A percentile compares a stretch with the other conserved stretches of the same genome.
phyloP scores from a whole-genome alignment of 2,113 vertebrate genomes.

The Pelmatolapia mariae region DNA sequence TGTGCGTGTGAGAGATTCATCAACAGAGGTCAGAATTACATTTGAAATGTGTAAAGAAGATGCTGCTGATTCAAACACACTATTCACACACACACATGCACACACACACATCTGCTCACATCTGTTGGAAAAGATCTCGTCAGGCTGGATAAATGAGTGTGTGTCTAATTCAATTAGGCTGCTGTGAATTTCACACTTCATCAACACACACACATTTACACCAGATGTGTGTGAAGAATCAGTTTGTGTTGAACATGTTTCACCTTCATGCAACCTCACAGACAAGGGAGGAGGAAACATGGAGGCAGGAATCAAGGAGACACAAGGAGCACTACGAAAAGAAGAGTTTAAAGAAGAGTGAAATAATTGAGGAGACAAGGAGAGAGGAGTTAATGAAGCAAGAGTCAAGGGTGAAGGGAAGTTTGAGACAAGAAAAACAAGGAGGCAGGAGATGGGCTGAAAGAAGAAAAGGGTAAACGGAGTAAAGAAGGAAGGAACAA shows the following conservation, averaged over 20 bases:
- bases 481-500: rapidly evolving
- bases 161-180: background rate
- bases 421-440: background rate
- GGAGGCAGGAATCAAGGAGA: background rate
- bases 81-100: rapidly evolving
- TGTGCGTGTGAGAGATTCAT: background rate
- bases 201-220: background rate
- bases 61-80: no score
- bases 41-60: no score
- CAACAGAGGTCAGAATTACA: no score
- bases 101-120: background rate
- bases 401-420: rapidly evolving
- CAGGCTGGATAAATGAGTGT: background rate
- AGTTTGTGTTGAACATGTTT: background rate
- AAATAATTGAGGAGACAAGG: background rate
- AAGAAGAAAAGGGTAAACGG: background rate
- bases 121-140: background rate
- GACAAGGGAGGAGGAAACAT: background rate
- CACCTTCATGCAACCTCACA: background rate
- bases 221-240: background rate
- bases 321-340: background rate
- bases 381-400: background rate
- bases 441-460: background rate
- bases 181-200: background rate
- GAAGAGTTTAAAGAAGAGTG: background rate